Percentiles rank a stretch among this genome's conserved stretches.
Evolutionary conservation across 2,113 vertebrate species (phyloP).

Genomic region (Saguinus midas): DNA sequence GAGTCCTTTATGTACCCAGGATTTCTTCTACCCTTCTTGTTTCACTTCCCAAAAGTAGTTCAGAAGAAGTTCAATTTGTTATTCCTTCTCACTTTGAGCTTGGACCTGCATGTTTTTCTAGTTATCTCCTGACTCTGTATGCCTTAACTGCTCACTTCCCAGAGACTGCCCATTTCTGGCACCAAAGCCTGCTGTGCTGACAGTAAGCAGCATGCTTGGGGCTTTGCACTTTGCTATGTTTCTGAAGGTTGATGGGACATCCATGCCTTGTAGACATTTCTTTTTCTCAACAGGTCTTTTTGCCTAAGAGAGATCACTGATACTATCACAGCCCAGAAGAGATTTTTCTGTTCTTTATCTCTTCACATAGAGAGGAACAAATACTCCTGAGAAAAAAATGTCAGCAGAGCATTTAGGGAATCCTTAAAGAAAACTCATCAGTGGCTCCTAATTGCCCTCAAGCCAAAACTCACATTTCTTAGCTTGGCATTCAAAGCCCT

Average conservation of each 20-base stretch:
- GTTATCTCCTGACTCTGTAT: not conserved
- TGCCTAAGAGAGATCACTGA: not conserved
- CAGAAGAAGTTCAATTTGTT: not conserved
- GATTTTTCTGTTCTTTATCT: constrained; percentile 21
- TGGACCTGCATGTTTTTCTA: constrained; percentile 48
- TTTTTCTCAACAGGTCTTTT: constrained; percentile 24
- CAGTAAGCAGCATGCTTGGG: not conserved
- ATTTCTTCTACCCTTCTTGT: not conserved
- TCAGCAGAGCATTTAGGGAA: not conserved
- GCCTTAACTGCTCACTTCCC: constrained; percentile 28
- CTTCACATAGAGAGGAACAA: not conserved
- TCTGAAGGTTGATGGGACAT: not conserved
- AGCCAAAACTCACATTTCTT: not conserved
- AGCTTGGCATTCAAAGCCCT: not conserved
- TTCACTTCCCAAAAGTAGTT: constrained; percentile 71
- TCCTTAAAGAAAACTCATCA: not conserved
- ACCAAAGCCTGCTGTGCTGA: not conserved
- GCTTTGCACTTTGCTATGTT: not conserved
- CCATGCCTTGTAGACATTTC: not conserved
- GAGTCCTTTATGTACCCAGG: not conserved
- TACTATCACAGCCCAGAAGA: constrained; percentile 29
- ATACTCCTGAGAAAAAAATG: constrained; percentile 19
- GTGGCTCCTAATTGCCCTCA: not conserved
- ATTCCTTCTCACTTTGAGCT: not conserved
- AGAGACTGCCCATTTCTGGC: not conserved